These are phyloP conservation scores for Pristionchus mayeri DNA, from an alignment of 2,888 invertebrate species.

Conservation along the genomic window DNA sequence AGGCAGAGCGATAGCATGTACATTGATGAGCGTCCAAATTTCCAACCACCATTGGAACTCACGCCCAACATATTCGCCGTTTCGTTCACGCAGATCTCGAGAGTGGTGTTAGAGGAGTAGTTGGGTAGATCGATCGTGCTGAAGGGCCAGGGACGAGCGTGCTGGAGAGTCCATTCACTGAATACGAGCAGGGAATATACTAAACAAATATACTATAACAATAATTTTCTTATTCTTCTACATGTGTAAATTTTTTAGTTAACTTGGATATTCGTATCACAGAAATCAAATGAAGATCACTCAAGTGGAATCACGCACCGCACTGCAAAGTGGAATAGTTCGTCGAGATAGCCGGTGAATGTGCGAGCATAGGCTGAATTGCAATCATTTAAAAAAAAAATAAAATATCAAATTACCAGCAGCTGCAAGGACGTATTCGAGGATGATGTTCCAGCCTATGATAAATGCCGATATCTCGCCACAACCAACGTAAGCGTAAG, in stretches of 20 bases:
- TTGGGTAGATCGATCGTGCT: background rate
- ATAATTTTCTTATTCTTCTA: too few species aligned
- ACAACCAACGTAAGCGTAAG: constrained; percentile 94
- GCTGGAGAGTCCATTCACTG: constrained; percentile 4
- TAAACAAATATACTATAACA: too few species aligned
- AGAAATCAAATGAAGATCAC: too few species aligned
- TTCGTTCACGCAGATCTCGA: background rate
- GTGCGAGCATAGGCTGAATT: constrained; percentile 77
- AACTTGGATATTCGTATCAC: background rate
- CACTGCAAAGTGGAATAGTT: constrained; percentile 56
- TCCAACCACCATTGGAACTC: too few species aligned
- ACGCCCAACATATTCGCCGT: background rate
- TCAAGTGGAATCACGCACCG: background rate
- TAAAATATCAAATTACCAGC: constrained; percentile 54
- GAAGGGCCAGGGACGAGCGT: constrained; percentile 23
- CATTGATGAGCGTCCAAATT: too few species aligned
- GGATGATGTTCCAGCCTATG: constrained; percentile 76
- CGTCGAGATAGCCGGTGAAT: constrained; percentile 78
- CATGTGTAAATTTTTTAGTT: background rate
- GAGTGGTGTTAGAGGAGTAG: background rate
- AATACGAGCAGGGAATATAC: too few species aligned
- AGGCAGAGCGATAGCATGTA: too few species aligned
- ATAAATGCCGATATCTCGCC: constrained; percentile 95
- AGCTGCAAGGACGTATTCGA: constrained; percentile 85
- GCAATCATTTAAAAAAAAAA: background rate